These are phyloP conservation scores for Lipophrys pholis DNA, from an alignment of 2,113 vertebrate species.

Conservation along the genomic window DNA sequence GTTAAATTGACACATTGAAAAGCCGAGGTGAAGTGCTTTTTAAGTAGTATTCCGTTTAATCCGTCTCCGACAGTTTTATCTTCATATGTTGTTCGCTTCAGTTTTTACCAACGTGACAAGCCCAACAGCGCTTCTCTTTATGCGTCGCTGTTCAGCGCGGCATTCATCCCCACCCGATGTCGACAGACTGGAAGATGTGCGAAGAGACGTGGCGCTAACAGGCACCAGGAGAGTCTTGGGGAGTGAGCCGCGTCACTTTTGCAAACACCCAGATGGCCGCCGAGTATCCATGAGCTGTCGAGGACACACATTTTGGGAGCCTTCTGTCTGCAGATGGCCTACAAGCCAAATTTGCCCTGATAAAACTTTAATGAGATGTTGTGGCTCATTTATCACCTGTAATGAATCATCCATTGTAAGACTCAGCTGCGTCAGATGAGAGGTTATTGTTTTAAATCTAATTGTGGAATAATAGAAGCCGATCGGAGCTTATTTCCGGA, in stretches of 20 bases:
- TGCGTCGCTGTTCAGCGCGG: too few relatives aligned
- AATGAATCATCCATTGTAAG: slow-evolving; percentile 26
- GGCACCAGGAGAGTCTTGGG: slow-evolving; percentile 30
- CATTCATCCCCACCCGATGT: slow-evolving; percentile 7
- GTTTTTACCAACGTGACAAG: too few relatives aligned
- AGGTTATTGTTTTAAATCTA: neutral
- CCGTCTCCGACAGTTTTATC: too few relatives aligned
- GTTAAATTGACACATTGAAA: too few relatives aligned
- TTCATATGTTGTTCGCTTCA: too few relatives aligned
- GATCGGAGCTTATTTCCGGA: slow-evolving; percentile 21
- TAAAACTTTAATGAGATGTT: slow-evolving; percentile 54
- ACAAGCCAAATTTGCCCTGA: slow-evolving; percentile 41
- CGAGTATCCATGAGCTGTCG: slow-evolving; percentile 36
- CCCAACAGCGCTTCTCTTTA: too few relatives aligned
- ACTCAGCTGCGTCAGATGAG: slow-evolving; percentile 28
- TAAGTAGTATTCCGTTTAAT: too few relatives aligned
- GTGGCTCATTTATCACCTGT: slow-evolving; percentile 43
- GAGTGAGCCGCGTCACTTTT: slow-evolving; percentile 10
- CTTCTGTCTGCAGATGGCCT: slow-evolving; percentile 39
- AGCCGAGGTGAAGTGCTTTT: too few relatives aligned
- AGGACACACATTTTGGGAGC: slow-evolving; percentile 16
- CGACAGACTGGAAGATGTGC: slow-evolving; percentile 15
- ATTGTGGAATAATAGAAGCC: slow-evolving; percentile 6
- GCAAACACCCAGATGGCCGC: slow-evolving; percentile 41
- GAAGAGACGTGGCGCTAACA: slow-evolving; percentile 25